Evolutionary conservation across 2,113 vertebrate genomes (phyloP), one percentile per base, ranked within the genome.

Genomic region (Pedionomus torquatus): DNA sequence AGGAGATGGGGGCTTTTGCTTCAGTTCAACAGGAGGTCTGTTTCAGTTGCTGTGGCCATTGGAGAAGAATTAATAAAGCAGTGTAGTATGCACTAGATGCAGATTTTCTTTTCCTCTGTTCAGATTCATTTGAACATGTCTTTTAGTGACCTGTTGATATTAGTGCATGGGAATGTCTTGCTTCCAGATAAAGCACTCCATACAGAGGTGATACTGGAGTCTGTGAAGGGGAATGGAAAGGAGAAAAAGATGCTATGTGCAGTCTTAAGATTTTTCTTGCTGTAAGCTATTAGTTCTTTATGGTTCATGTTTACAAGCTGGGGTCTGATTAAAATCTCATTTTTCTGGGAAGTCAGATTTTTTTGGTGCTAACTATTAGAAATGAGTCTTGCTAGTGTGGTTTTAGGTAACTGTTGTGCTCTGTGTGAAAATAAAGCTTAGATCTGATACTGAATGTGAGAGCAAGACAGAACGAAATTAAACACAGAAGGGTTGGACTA

Each of bases 301-400:
- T 37, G 23, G 26, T 35, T 71, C 7, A 2, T 46, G 5, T 64
- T 91, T 89, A 16, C 49, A 43, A 39, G 20, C 23, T 75, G 48
- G 14, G 4, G 3, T 74, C 35, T 90, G 16, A 68, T 75, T 61
- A 55, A 81, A 66, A 46, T 60, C 11, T 24, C 1, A 4, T 25
- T 89, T 88, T 51, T 57, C 31, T 66, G 30, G 7, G 2, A 58
- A 84, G 51, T 46, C 7, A 7, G 3, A 0, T 0, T 5, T 37
- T 82, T 88, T 70, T 82, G 10, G 6, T 37, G 17, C 10, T 17
- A 39, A 5, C 23, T 87, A 8, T 55, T 55, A 35, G 28, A 83
- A 48, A 18, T 24, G 14, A 52, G 14, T 84, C n/a, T 69, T 72
- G 10, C 33, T 30, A 19, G 11, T 82, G 28, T 60, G n/a, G 3